Evolutionary conservation across 1,140 invertebrate genomes (phyloP), one percentile per base, ranked within the genome.

Genomic region (Aleiodes sp.): DNA sequence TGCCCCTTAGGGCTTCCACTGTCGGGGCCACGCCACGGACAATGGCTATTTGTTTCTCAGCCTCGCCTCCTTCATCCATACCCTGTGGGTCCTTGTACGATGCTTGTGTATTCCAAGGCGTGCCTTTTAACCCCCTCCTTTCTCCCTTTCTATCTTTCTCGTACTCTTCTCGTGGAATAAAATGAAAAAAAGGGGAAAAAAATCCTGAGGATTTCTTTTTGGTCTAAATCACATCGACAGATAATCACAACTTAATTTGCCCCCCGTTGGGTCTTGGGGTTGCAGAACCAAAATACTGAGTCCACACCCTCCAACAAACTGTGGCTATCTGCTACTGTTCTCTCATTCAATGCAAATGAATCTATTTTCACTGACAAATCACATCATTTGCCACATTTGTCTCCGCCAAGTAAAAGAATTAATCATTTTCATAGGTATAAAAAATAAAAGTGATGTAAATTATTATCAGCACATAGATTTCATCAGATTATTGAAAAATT

Each of bases 191-290:
- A 21, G n/a, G n/a, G n/a, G 29, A 35, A 21, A 19, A 35, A 24
- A 24, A 52, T 52, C 26, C 46, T 24, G 46, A 6, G 21, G 46
- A 24, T 24, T n/a, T 24, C 35, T 12, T 39, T 52, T 21, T 29
- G 79, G 78, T 68, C 76, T 84, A 82, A 86, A 83, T 85, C 82
- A 80, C 81, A 85, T 84, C 82, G 82, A 84, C 82, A 84, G 82
- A 86, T 86, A 84, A 86, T 84, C 83, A 83, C 82, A 85, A 85
- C 82, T 84, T 84, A 86, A 86, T 86, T 85, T 84, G 75, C 84
- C 81, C 78, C 84, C 84, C 75, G 81, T 75, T 28, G 62, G 37
- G 82, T 26, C 74, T 73, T 71, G 74, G 72, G 74, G 73, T 67
- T 61, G 12, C 8, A 43, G 12, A 39, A 46, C 41, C 70, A 75